These are phyloP conservation scores for Acrocera orbiculus DNA, from an alignment of 2,888 invertebrate species.

Conservation along the genomic window DNA sequence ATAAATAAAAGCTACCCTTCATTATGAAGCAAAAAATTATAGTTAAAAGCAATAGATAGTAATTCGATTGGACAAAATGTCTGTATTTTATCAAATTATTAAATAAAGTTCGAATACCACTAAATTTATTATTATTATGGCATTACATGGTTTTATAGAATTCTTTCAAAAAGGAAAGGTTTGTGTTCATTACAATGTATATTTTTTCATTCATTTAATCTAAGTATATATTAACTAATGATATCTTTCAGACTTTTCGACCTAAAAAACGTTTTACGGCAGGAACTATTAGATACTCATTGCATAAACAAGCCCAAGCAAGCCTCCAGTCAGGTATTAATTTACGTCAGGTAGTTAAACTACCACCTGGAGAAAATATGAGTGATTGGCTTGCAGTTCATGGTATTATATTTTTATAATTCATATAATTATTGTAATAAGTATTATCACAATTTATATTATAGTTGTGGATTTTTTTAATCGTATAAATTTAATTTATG, in stretches of 20 bases:
- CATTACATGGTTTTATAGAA: slow-evolving; percentile 52
- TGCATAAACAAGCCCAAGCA: slow-evolving; percentile 82
- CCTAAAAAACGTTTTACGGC: slow-evolving; percentile 77
- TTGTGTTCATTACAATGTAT: slow-evolving; percentile 14
- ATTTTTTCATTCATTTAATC: slow-evolving; percentile 1
- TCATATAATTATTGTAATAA: background rate
- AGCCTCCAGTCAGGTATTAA: slow-evolving; percentile 80
- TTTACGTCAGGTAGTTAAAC: slow-evolving; percentile 57
- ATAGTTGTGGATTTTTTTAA: slow-evolving; percentile 88
- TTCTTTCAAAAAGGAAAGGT: slow-evolving; percentile 67
- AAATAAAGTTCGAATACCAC: no score
- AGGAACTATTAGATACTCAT: slow-evolving; percentile 69
- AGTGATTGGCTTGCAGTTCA: slow-evolving; percentile 91
- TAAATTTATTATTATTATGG: no score
- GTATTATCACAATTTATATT: slow-evolving; percentile 17
- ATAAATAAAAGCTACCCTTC: no score
- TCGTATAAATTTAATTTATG: slow-evolving; percentile 80
- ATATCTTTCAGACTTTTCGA: slow-evolving; percentile 82
- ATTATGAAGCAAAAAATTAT: no score
- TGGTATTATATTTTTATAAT: slow-evolving; percentile 36
- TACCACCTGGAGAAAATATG: slow-evolving; percentile 67
- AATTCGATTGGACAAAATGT: no score
- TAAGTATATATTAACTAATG: slow-evolving; percentile 2
- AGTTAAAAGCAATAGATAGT: no score
- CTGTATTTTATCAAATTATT: no score